A percentile compares a stretch with the other conserved stretches of the same genome.
phyloP scores from a whole-genome alignment of 1,140 invertebrate genomes.

The Drosophila sp. region DNA sequence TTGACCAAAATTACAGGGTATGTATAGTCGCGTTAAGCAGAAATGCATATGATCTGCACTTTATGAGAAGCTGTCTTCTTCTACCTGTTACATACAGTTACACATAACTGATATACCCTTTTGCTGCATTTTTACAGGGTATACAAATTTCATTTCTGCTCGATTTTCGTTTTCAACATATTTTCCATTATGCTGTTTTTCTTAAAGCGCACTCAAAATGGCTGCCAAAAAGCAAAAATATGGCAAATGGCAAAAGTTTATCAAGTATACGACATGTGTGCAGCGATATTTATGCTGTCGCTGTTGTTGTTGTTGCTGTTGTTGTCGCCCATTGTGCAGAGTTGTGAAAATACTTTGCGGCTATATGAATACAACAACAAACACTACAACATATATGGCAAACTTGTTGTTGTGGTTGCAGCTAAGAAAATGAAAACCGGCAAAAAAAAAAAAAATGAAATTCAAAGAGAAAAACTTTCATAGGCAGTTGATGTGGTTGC shows the following conservation, averaged over 20 bases:
- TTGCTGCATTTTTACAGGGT: not conserved
- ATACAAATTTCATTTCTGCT: not conserved
- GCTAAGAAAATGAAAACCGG: slow-evolving; percentile 32
- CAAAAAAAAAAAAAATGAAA: slow-evolving; percentile 10
- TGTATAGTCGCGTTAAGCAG: too few relatives aligned
- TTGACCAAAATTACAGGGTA: too few relatives aligned
- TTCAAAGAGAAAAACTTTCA: slow-evolving; percentile 44
- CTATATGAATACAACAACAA: slow-evolving; percentile 1
- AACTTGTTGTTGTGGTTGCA: not conserved
- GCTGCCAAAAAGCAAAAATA: not conserved
- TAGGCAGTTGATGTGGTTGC: slow-evolving; percentile 33
- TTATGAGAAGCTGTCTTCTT: too few relatives aligned
- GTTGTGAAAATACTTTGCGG: slow-evolving; percentile 32
- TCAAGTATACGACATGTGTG: slow-evolving; percentile 40
- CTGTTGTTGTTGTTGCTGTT: not conserved
- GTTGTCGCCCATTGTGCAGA: slow-evolving; percentile 16
- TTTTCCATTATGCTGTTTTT: too few relatives aligned
- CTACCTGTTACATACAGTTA: too few relatives aligned
- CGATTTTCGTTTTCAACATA: not conserved
- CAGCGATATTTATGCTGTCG: not conserved
- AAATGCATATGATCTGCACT: too few relatives aligned
- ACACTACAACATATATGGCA: slow-evolving; percentile 2
- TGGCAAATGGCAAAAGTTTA: slow-evolving; percentile 19
- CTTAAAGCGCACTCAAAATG: slow-evolving; percentile 13
- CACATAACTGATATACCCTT: not conserved